These are phyloP conservation scores for Gymnogyps californianus DNA, from an alignment of 2,113 vertebrate species.

Conservation along the genomic window DNA sequence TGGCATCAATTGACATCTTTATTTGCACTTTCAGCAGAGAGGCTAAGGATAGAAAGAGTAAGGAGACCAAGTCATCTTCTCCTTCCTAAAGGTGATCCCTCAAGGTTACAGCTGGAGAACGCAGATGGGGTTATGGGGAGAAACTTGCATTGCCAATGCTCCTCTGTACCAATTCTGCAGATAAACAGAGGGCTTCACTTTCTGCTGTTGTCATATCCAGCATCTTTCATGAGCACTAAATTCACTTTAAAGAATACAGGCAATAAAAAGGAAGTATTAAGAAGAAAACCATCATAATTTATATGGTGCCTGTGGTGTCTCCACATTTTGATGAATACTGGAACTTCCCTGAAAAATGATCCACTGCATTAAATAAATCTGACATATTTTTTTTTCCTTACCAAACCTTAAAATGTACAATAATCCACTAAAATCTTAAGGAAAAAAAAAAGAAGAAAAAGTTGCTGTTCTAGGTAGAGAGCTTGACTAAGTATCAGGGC, in stretches of 20 bases:
- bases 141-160: background rate
- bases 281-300: slow-evolving; percentile 51
- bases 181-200: background rate
- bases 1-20: background rate
- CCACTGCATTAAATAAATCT: slow-evolving; percentile 39
- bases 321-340: slow-evolving; percentile 41
- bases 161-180: background rate
- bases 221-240: slow-evolving; percentile 23
- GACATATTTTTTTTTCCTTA: background rate
- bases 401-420: background rate
- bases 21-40: background rate
- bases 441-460: background rate
- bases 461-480: background rate
- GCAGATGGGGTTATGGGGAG: background rate
- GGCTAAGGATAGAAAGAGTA: background rate
- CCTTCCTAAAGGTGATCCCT: background rate
- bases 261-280: slow-evolving; percentile 58
- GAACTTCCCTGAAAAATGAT: slow-evolving; percentile 41
- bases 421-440: background rate
- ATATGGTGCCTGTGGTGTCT: slow-evolving; percentile 29
- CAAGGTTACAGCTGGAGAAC: background rate
- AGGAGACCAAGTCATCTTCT: background rate
- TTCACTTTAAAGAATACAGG: slow-evolving; percentile 43
- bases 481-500: background rate
- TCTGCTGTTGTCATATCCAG: background rate